phyloP scores from a whole-genome alignment of 2,113 vertebrate genomes.

The Manacus vitellinus region DNA sequence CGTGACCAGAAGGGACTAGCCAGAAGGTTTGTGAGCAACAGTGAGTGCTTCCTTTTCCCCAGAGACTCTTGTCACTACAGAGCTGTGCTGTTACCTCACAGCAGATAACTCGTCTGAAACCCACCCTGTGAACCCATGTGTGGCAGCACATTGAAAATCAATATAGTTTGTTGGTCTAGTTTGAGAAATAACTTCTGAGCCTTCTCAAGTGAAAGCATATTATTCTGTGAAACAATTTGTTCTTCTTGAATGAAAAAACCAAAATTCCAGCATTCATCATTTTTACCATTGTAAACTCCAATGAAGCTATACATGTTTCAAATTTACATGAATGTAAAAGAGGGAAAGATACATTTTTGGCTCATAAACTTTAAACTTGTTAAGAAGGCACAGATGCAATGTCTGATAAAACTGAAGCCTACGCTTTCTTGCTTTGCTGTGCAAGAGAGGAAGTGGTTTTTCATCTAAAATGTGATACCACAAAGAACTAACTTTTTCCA shows the following conservation, averaged over 20 bases:
- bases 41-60: background rate
- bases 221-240: background rate
- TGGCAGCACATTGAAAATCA: background rate
- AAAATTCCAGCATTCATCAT: conserved; percentile 16
- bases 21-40: background rate
- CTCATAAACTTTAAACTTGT: conserved; percentile 5
- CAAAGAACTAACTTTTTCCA: conserved; percentile 36
- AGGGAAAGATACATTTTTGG: background rate
- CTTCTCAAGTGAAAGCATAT: background rate
- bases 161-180: background rate
- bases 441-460: conserved; percentile 50
- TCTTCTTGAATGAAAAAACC: background rate
- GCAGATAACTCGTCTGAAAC: accelerated
- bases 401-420: background rate
- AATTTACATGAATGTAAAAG: conserved; percentile 11
- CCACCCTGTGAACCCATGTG: background rate
- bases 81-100: background rate
- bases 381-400: background rate
- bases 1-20: background rate
- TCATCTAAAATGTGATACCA: conserved; percentile 8
- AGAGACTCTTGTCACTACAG: background rate
- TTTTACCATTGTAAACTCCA: conserved; percentile 10
- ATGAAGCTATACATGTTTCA: background rate
- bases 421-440: conserved; percentile 12
- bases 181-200: background rate